Evolutionary conservation across 2,797 vertebrate genomes (phyloP).

Genomic region (Oceanodroma leucorhoa): DNA sequence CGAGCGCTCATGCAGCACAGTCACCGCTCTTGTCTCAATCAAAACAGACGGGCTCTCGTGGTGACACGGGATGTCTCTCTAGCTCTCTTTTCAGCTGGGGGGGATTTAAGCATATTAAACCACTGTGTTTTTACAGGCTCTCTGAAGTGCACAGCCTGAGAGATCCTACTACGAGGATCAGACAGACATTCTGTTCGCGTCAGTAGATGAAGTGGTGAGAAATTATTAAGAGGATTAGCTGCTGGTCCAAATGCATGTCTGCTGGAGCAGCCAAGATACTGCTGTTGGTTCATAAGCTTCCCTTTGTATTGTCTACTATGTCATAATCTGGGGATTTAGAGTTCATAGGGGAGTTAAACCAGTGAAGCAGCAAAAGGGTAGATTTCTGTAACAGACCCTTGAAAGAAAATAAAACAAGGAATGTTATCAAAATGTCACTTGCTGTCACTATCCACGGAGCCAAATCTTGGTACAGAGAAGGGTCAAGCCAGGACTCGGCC

Average conservation of each 20-base stretch:
- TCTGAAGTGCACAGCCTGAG: background rate
- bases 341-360: background rate
- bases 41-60: background rate
- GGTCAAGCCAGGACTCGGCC: background rate
- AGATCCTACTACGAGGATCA: background rate
- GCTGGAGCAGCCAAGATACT: background rate
- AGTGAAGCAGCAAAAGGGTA: background rate
- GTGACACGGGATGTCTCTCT: background rate
- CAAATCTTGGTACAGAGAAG: background rate
- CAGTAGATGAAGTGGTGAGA: constrained; percentile 17
- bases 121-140: background rate
- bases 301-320: background rate
- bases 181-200: background rate
- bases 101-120: background rate
- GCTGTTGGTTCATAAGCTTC: background rate
- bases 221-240: constrained; percentile 40
- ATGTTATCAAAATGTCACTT: background rate
- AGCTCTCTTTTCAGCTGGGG: background rate
- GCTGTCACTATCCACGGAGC: background rate
- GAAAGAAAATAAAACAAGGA: background rate
- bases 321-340: background rate
- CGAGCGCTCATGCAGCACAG: background rate
- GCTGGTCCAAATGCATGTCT: background rate
- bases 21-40: background rate
- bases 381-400: background rate